These are phyloP conservation scores for Pituophis catenifer DNA, from an alignment of 2,113 vertebrate species.

Conservation along the genomic window DNA sequence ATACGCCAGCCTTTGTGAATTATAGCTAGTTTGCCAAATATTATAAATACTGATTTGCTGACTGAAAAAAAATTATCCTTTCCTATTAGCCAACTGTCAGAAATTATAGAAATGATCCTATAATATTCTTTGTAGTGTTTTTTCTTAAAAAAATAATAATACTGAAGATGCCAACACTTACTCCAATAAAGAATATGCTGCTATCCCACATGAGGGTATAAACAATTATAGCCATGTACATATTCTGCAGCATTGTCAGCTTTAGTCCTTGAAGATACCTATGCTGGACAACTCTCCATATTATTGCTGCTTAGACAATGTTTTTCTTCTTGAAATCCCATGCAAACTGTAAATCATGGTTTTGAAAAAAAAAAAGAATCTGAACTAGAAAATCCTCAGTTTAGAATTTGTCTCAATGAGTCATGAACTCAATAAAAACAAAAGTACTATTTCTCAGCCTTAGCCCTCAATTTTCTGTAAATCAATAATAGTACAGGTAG, in stretches of 20 bases:
- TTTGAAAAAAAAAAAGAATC: background rate
- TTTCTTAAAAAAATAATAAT: conserved; percentile 22
- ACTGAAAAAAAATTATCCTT: conserved; percentile 61
- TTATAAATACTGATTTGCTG: conserved; percentile 57
- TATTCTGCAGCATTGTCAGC: background rate
- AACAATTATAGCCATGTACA: conserved; percentile 1
- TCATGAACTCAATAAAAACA: background rate
- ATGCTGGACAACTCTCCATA: background rate
- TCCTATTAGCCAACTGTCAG: conserved; percentile 54
- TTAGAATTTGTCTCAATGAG: background rate
- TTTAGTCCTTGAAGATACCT: background rate
- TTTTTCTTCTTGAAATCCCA: background rate
- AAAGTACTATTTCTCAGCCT: background rate
- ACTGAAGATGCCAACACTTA: background rate
- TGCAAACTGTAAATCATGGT: background rate
- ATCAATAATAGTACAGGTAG: background rate
- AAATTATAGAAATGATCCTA: conserved; percentile 50
- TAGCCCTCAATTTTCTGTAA: background rate
- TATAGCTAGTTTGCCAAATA: conserved; percentile 60
- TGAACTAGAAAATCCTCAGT: background rate
- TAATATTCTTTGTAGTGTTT: conserved; percentile 19
- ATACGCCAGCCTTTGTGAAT: conserved; percentile 59
- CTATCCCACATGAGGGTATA: conserved; percentile 7
- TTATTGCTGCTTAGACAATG: background rate
- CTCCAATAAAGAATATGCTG: background rate